These are phyloP conservation scores for Anolis carolinensis DNA, from an alignment of 2,113 vertebrate species.

Conservation along the genomic window DNA sequence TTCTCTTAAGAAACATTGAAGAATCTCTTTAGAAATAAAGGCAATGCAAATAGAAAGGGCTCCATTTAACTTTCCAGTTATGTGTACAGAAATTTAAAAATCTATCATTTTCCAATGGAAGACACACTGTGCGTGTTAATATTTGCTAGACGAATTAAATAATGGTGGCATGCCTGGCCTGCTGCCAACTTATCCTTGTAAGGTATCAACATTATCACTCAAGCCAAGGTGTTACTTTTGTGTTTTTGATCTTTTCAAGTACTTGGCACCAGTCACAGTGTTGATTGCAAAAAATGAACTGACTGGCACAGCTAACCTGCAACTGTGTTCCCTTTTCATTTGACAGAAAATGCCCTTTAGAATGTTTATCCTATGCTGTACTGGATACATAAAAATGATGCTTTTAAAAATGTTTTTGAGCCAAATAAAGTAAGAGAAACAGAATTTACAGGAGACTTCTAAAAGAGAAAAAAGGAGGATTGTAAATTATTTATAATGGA, in stretches of 20 bases:
- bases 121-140: neutral
- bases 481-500: neutral
- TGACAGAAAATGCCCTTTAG: neutral
- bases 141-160: neutral
- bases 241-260: slow-evolving; percentile 9
- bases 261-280: neutral
- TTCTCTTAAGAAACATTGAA: neutral
- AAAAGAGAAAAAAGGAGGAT: neutral
- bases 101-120: neutral
- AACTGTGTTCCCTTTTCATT: slow-evolving; percentile 1
- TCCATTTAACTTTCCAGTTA: neutral
- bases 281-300: neutral
- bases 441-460: neutral
- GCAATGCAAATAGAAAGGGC: neutral
- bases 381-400: neutral
- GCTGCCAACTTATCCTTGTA: neutral
- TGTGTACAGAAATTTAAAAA: neutral
- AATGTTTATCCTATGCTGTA: neutral
- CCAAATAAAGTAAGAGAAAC: neutral
- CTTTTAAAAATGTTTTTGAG: neutral
- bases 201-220: neutral
- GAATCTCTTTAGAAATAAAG: neutral
- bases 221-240: neutral
- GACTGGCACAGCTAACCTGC: neutral
- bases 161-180: neutral